Evolutionary conservation across 2,888 invertebrate species (phyloP), one percentile per base, ranked within the genome.

Genomic region (Chrysodeixis includens): DNA sequence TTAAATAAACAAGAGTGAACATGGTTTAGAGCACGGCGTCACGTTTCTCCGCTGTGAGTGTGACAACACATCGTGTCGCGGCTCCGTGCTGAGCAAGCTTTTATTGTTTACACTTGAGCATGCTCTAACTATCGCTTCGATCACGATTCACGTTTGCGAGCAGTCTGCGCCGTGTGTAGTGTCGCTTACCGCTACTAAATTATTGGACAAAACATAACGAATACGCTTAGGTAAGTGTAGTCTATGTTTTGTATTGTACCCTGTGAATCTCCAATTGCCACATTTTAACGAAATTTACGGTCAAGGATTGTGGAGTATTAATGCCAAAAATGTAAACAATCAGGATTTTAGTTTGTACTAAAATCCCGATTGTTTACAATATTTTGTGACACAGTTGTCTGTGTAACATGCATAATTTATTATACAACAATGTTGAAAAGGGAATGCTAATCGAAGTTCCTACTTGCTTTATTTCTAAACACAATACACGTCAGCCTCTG

Each of bases 1-100:
- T 14, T 14, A n/a, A 40, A 7, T n/a, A n/a, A n/a, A n/a, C 4
- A n/a, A 40, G 5, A 3, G n/a, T n/a, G 65, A 63, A 57, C 63
- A 63, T 67, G 60, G n/a, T 72, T 67, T 55, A 9, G 26, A 51
- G 63, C 18, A 35, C 16, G 8, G 51, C 26, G 53, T 62, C 40
- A 40, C 52, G 57, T 40, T 32, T 20, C 49, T n/a, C 10, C 26
- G 26, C 26, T 26, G 26, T 26, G 26, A 26, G 26, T 26, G 26
- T 6, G 26, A 26, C 26, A 26, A 26, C 26, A 26, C 2, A 6
- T 9, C 8, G 14, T 3, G 22, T 26, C 18, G 32, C 22, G 40
- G 9, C 30, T 49, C 14, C 30, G 12, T 58, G 46, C 40, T 53
- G 22, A 56, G 30, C 40, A 44, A 18, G 54, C 30, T 8, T 61